Conservation (phyloP, 2,888 invertebrate species). For the Pegoplata infirma region DNA sequence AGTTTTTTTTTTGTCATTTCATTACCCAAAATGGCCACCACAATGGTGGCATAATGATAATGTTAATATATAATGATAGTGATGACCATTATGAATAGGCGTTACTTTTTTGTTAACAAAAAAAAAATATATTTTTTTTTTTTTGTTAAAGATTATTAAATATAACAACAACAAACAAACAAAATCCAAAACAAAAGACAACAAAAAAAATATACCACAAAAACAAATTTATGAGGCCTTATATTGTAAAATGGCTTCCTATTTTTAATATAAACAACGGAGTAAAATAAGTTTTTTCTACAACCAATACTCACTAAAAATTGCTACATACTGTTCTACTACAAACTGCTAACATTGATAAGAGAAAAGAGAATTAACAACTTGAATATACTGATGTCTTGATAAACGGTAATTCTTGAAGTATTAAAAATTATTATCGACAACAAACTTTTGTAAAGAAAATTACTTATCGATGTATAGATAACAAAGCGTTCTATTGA, state of each 20-base stretch:
- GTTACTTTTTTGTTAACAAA: conserved; percentile 39
- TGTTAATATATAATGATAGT: conserved; percentile 40
- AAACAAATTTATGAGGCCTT: conserved; percentile 44
- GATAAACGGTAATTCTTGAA: neutral
- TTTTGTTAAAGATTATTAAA: conserved; percentile 26
- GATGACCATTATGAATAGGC: conserved; percentile 60
- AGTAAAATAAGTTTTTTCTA: neutral
- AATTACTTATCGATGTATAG: no score
- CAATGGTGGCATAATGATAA: conserved; percentile 41
- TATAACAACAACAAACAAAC: conserved; percentile 24
- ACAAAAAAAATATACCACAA: no score
- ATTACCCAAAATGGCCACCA: conserved; percentile 55
- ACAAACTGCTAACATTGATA: neutral
- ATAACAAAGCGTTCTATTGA: no score
- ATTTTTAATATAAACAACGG: conserved; percentile 4
- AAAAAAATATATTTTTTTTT: conserved; percentile 7
- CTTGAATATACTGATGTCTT: no score
- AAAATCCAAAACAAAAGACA: conserved; percentile 37
- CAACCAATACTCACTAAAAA: neutral
- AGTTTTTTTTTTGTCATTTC: conserved; percentile 47
- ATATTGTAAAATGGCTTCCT: conserved; percentile 58
- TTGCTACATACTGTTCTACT: no score
- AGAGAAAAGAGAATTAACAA: neutral
- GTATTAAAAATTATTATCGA: no score
- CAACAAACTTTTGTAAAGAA: no score